Base-by-base conservation (phyloP, 2,888 invertebrate species). In the Phengaris arion region DNA sequence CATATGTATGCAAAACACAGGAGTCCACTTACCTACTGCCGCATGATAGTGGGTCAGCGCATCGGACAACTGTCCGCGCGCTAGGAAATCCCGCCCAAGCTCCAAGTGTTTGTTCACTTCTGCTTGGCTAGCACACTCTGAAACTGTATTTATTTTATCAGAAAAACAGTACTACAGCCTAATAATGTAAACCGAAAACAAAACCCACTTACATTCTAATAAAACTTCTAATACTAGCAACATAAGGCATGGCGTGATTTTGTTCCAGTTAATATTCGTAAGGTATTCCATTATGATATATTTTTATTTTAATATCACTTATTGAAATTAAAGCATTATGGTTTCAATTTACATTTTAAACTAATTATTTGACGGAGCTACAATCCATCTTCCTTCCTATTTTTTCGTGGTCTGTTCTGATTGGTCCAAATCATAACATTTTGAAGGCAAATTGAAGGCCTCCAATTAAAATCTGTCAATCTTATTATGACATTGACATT, bases 41-140 rank as follows among this genome's bases (percentile, higher is more conserved):
- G 98, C 97, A 94, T 99, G 99, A 92, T 98, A 99, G 88, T 99
- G 99, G 77, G 98, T 97, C 74, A 99, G 92, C 10, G 99, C 99
- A 94, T 99, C 99, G 72, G 98, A 96, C 79, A 99, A 95, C 88
- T 99, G 98, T 54, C 99, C 99, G 81, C 96, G 96, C 64, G 98
- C 97, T 83, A 99, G 94, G 89, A 98, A 97, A 86, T 98, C 96
- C 86, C 97, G 97, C 1, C 99, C 99, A 89, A 98, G 94, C 87
- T 99, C 98, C 88, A 99, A 94, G 94, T 99, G 99, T 85, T 96
- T 97, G 84, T 98, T 97, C 79, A 99, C 96, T 90, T 99, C 98
- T 74, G 95, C 94, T 84, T 95, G 95, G 76, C 95, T 94, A 80
- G 95, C 94, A 83, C 95, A 94, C 84, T 96, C 96, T 85, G 96